phyloP scores from a whole-genome alignment of 2,888 invertebrate genomes.

The Amblyteles armatorius region DNA sequence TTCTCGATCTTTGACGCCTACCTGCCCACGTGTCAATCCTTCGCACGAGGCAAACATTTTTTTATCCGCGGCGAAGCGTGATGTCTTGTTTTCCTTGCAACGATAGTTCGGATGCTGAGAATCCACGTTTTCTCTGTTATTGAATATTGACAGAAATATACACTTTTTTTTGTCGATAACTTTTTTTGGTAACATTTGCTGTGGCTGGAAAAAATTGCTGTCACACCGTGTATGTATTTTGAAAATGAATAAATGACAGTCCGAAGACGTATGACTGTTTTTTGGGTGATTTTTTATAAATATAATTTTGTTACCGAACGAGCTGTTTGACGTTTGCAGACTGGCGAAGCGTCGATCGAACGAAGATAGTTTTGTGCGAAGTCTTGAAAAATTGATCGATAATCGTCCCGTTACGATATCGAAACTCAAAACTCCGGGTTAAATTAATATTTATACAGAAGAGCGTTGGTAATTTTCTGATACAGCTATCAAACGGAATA shows the following conservation, averaged over 20 bases:
- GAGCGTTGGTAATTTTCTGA: conserved; percentile 25
- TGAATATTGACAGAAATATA: no score
- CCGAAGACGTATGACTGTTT: neutral
- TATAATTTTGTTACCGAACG: neutral
- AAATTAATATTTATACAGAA: conserved; percentile 32
- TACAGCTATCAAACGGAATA: conserved; percentile 46
- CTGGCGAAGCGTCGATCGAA: neutral
- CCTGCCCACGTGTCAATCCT: neutral
- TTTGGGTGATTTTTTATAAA: neutral
- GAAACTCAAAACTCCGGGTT: neutral
- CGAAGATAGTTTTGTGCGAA: neutral
- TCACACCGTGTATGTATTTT: neutral
- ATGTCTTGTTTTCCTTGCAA: neutral
- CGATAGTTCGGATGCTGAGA: neutral
- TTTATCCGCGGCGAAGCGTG: neutral
- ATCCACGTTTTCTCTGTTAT: neutral
- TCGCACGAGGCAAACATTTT: neutral
- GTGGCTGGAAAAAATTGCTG: neutral
- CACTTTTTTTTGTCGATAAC: no score
- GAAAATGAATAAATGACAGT: neutral
- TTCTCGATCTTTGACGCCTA: neutral
- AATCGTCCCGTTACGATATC: neutral
- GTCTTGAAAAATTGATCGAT: neutral
- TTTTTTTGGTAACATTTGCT: no score
- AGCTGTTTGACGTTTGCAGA: neutral